Evolutionary conservation across 2,113 vertebrate species (phyloP).

Genomic region (Tamias sibiricus): DNA sequence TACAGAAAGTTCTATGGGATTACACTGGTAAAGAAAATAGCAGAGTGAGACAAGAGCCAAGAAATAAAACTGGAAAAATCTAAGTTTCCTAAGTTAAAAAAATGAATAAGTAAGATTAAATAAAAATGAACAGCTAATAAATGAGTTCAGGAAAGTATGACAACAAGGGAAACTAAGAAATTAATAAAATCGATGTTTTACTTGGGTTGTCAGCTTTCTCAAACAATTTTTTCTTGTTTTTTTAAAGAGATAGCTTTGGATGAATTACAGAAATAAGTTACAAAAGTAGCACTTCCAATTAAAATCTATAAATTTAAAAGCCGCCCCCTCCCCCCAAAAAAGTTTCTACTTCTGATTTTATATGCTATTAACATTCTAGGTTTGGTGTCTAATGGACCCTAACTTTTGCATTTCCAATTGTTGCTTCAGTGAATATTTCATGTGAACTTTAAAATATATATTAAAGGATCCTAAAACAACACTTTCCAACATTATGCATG

Average conservation of each 20-base stretch:
- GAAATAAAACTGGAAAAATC: constrained; percentile 21
- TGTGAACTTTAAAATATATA: constrained; percentile 8
- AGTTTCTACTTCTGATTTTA: not conserved
- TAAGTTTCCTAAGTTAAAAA: not conserved
- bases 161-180: not conserved
- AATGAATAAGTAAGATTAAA: not conserved
- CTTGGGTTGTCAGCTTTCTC: not conserved
- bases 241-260: not conserved
- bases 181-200: not conserved
- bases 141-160: not conserved
- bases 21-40: not conserved
- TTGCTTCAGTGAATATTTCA: not conserved
- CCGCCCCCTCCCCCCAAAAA: not conserved
- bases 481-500: not conserved
- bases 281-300: not conserved
- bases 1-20: not conserved
- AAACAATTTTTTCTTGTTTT: not conserved
- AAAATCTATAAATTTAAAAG: constrained; percentile 24
- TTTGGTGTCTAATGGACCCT: not conserved
- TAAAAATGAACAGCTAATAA: not conserved
- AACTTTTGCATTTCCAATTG: not conserved
- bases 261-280: not conserved
- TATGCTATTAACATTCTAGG: not conserved
- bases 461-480: not conserved
- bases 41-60: not conserved